Evolutionary conservation across 30 jellyfish, hydroid and myxozoan species (phyloP).

Genomic region (Pelagia noctiluca): DNA sequence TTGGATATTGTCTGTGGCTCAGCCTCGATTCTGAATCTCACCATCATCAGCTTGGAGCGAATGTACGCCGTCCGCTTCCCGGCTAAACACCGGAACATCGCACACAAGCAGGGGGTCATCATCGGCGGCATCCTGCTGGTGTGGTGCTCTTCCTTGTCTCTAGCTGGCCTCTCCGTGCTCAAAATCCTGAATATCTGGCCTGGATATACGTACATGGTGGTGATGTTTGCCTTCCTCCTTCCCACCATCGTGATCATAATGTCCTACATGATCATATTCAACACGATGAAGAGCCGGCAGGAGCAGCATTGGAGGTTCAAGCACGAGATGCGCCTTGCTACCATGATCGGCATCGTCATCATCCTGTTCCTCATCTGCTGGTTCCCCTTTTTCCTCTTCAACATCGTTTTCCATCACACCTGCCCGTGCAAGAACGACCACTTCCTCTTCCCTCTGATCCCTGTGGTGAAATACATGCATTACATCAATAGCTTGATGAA

Average conservation of each 20-base stretch:
- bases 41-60: constrained; percentile 73
- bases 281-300: constrained; percentile 60
- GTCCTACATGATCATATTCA: constrained; percentile 65
- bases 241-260: constrained; percentile 68
- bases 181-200: constrained; percentile 68
- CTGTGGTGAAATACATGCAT: constrained; percentile 79
- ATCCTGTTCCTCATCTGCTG: constrained; percentile 80
- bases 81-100: constrained; percentile 69
- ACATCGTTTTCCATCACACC: constrained; percentile 58
- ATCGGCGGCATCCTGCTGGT: constrained; percentile 51
- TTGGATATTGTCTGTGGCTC: constrained; percentile 85
- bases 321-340: constrained; percentile 86
- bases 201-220: constrained; percentile 64
- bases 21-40: constrained; percentile 69
- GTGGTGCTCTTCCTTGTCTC: constrained; percentile 62
- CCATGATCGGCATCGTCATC: constrained; percentile 82
- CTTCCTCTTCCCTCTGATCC: constrained; percentile 48
- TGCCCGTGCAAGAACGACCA: constrained; percentile 66
- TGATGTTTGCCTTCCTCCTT: constrained; percentile 60
- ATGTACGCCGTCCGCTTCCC: constrained; percentile 81
- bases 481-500: constrained; percentile 84
- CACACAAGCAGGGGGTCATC: constrained; percentile 65
- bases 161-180: constrained; percentile 59
- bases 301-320: constrained; percentile 71
- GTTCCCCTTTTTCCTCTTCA: constrained; percentile 82